phyloP scores from a whole-genome alignment of 2,113 vertebrate species.

The Amblyopsis rosae region DNA sequence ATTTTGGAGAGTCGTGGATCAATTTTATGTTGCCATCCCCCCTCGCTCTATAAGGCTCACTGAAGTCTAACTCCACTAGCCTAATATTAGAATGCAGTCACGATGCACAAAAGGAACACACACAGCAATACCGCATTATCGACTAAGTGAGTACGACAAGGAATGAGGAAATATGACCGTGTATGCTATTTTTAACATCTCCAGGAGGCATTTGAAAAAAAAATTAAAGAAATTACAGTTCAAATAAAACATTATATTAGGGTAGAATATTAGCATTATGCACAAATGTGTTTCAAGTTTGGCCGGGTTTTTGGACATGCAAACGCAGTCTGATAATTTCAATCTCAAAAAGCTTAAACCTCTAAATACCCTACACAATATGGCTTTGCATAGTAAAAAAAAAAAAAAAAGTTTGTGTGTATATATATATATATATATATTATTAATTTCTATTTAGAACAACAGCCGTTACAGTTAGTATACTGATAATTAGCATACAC shows the following conservation, averaged over 20 bases:
- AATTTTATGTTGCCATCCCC: conserved; percentile 30
- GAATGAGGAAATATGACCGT: conserved; percentile 3
- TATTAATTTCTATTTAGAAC: too few species aligned
- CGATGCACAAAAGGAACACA: not conserved
- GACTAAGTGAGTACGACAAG: conserved; percentile 28
- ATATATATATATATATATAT: too few species aligned
- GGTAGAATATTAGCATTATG: too few species aligned
- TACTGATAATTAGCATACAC: too few species aligned
- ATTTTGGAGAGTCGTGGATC: conserved; percentile 53
- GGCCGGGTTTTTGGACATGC: not conserved
- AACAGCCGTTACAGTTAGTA: too few species aligned
- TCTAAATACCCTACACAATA: too few species aligned
- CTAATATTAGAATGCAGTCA: conserved; percentile 2
- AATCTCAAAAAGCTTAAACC: too few species aligned
- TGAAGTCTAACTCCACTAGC: not conserved
- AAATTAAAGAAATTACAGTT: too few species aligned
- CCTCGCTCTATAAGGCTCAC: conserved; percentile 12
- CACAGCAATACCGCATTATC: conserved; percentile 5
- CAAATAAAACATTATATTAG: not conserved
- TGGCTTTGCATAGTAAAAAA: too few species aligned
- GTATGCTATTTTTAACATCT: conserved; percentile 16
- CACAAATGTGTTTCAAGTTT: not conserved
- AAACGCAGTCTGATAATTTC: too few species aligned
- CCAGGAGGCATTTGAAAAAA: not conserved
- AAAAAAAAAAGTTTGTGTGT: too few species aligned